Evolutionary conservation across 1,140 invertebrate genomes (phyloP).

Genomic region (Aphelenchoides avenae): DNA sequence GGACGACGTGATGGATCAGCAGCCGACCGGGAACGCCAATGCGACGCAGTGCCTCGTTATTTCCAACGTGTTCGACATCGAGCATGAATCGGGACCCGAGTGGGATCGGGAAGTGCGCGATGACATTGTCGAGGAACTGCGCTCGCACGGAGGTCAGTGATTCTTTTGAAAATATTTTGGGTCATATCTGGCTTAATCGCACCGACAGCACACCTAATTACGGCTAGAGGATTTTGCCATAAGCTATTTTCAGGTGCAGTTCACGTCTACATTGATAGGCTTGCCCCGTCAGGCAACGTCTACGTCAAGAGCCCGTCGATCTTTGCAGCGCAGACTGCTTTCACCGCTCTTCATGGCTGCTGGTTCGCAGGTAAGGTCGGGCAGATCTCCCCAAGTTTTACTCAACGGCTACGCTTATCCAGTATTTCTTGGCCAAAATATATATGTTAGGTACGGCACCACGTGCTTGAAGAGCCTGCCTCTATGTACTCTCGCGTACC

Average conservation of each 20-base stretch:
- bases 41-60: slow-evolving; percentile 98
- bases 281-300: slow-evolving; percentile 89
- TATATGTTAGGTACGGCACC: too few species aligned
- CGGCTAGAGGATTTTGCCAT: not conserved
- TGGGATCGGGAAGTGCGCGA: slow-evolving; percentile 91
- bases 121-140: slow-evolving; percentile 97
- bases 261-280: slow-evolving; percentile 93
- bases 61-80: slow-evolving; percentile 98
- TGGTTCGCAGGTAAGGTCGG: slow-evolving; percentile 76
- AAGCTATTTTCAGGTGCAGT: slow-evolving; percentile 68
- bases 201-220: too few species aligned
- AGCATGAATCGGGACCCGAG: slow-evolving; percentile 77
- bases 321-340: slow-evolving; percentile 86
- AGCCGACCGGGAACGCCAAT: too few species aligned
- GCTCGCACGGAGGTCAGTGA: slow-evolving; percentile 97
- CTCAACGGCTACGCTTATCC: not conserved
- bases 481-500: too few species aligned
- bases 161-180: slow-evolving; percentile 10
- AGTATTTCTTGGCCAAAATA: too few species aligned
- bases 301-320: slow-evolving; percentile 98
- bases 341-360: slow-evolving; percentile 89
- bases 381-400: not conserved
- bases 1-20: too few species aligned
- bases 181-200: too few species aligned
- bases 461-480: too few species aligned